phyloP scores from a whole-genome alignment of 2,797 vertebrate genomes.

The Eulemur mongoz region DNA sequence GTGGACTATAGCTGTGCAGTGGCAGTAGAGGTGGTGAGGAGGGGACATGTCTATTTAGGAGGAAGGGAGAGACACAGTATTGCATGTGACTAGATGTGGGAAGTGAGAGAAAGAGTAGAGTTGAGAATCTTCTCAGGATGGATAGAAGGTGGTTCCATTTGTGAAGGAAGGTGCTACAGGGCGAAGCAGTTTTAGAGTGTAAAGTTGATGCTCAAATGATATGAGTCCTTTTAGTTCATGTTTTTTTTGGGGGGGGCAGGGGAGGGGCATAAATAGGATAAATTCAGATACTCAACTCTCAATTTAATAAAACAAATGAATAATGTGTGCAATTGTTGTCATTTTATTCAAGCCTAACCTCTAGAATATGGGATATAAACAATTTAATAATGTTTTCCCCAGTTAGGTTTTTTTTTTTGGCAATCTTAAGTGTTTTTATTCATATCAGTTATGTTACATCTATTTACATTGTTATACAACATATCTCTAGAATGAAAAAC shows the following conservation, averaged over 20 bases:
- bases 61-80: not conserved
- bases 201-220: not conserved
- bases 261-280: not conserved
- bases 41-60: not conserved
- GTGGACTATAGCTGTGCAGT: not conserved
- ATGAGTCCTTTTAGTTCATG: not conserved
- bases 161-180: not conserved
- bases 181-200: not conserved
- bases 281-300: not conserved
- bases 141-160: not conserved
- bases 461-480: too few species aligned
- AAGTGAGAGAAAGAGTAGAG: not conserved
- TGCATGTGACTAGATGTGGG: not conserved
- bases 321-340: not conserved
- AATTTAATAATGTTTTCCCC: not conserved
- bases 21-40: not conserved
- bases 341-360: slow-evolving; percentile 10
- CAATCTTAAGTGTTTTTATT: too few species aligned
- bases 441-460: too few species aligned
- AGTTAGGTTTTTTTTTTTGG: not conserved
- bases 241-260: not conserved
- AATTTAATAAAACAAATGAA: not conserved
- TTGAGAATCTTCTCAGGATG: not conserved
- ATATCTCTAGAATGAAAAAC: too few species aligned
- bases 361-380: not conserved